Percentiles rank a stretch among this genome's conserved stretches.
phyloP scores from a whole-genome alignment of 2,113 vertebrate species.

The Tympanuchus pallidicinctus region DNA sequence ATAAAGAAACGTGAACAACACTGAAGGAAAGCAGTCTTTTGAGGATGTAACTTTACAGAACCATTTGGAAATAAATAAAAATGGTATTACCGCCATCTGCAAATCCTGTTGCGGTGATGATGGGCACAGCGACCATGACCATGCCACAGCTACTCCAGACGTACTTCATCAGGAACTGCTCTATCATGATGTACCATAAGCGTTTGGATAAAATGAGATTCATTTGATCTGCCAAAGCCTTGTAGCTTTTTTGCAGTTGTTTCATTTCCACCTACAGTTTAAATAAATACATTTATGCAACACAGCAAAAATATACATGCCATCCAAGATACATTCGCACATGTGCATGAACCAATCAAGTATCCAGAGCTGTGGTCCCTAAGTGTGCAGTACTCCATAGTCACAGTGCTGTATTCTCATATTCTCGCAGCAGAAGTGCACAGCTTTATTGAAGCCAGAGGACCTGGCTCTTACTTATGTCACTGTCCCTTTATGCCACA shows the following conservation, averaged over 20 bases:
- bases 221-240: constrained; percentile 92
- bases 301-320: background rate
- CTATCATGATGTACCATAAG: constrained; percentile 98
- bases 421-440: background rate
- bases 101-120: constrained; percentile 96
- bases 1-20: background rate
- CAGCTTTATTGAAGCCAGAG: background rate
- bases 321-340: accelerated
- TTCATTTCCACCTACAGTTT: constrained; percentile 92
- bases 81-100: constrained; percentile 89
- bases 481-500: background rate
- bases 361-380: background rate
- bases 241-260: constrained; percentile 96
- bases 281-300: background rate
- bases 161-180: constrained; percentile 99
- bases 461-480: background rate
- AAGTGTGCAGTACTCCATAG: background rate
- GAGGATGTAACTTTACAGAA: background rate
- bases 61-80: constrained; percentile 31
- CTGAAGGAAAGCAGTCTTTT: background rate
- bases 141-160: constrained; percentile 96
- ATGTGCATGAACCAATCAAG: accelerated
- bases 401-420: background rate
- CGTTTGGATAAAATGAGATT: constrained; percentile 96
- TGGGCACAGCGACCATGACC: constrained; percentile 98